phyloP scores from a whole-genome alignment of 2,113 vertebrate species.

The Macroglossus sobrinus region DNA sequence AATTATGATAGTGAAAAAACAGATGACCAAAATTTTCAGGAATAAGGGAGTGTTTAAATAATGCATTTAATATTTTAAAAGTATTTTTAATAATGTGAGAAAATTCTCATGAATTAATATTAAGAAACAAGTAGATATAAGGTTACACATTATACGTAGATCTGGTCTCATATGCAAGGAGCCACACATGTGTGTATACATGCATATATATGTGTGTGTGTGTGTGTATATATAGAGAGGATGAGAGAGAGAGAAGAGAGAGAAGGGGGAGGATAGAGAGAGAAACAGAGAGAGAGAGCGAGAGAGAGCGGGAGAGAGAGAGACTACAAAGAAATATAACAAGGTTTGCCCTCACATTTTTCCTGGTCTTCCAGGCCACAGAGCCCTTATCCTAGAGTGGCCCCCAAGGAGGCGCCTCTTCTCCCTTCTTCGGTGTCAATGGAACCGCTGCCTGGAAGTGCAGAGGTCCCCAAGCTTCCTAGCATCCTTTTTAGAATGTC shows the following conservation, averaged over 20 bases:
- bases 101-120: slow-evolving; percentile 24
- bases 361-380: slow-evolving; percentile 27
- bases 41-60: slow-evolving; percentile 1
- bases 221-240: neutral
- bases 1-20: slow-evolving; percentile 15
- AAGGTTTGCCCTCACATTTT: fast-evolving
- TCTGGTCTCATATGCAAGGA: neutral
- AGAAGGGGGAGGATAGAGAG: neutral
- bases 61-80: slow-evolving; percentile 25
- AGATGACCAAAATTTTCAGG: neutral
- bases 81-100: slow-evolving; percentile 25
- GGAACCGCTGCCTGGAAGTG: neutral
- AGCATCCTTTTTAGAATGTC: fast-evolving
- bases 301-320: neutral
- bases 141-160: neutral
- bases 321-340: neutral
- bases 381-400: slow-evolving; percentile 51
- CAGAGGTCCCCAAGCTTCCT: neutral
- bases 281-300: neutral
- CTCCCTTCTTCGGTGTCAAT: neutral
- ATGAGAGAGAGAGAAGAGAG: neutral
- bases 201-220: neutral
- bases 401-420: neutral
- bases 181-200: neutral
- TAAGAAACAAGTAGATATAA: slow-evolving; percentile 2